These are phyloP conservation scores for Montifringilla adamsi DNA, from an alignment of 2,113 vertebrate genomes.

Conservation along the genomic window DNA sequence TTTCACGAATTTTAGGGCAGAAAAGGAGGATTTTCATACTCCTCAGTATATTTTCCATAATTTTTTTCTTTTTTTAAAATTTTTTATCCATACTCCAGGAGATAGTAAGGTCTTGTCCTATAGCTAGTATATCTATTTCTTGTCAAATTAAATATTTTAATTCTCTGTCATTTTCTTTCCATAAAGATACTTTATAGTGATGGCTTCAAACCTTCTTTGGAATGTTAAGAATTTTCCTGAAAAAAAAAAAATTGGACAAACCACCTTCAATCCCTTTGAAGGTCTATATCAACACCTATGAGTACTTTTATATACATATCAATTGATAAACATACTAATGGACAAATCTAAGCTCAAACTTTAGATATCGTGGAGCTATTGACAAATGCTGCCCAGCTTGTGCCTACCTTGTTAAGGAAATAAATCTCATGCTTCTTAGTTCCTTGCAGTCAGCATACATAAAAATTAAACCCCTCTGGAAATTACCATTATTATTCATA, in stretches of 20 bases:
- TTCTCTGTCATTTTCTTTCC: not conserved
- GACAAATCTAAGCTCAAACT: not conserved
- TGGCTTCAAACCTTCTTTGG: not conserved
- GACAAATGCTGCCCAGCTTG: not conserved
- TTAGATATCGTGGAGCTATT: not conserved
- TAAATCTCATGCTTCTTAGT: not conserved
- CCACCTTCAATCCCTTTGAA: not conserved
- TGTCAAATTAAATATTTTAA: not conserved
- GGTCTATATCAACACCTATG: not conserved
- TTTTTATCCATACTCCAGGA: not conserved
- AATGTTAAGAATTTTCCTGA: not conserved
- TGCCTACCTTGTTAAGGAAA: not conserved
- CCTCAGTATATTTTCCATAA: not conserved
- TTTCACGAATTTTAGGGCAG: not conserved
- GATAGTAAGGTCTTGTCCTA: not conserved
- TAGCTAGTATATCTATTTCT: not conserved
- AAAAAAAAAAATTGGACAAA: not conserved
- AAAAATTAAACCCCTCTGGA: not conserved
- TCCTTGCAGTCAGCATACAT: not conserved
- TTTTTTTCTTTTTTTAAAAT: not conserved
- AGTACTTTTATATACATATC: not conserved
- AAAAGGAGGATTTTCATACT: not conserved
- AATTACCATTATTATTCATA: not conserved
- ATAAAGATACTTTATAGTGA: not conserved
- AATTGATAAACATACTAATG: not conserved